These are phyloP conservation scores for Mastigias papua DNA, from an alignment of 30 jellyfish, hydroid and myxozoan species.

Conservation along the genomic window DNA sequence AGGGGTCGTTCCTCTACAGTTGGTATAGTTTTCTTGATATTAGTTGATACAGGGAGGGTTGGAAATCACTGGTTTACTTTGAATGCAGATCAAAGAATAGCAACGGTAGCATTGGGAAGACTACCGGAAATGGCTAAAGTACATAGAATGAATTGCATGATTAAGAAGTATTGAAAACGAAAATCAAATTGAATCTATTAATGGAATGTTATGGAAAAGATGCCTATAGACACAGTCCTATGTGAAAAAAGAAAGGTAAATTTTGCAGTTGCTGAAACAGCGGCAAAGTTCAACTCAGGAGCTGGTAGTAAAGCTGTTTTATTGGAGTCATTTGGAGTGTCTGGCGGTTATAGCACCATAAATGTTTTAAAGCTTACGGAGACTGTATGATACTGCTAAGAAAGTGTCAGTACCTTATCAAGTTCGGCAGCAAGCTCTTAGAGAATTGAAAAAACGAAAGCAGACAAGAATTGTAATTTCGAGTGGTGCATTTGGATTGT, in stretches of 20 bases:
- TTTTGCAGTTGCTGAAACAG: conserved; percentile 9
- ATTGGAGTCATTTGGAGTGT: neutral
- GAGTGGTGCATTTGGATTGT: too few relatives aligned
- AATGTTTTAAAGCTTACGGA: too few relatives aligned
- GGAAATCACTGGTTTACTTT: conserved; percentile 8
- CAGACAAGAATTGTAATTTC: too few relatives aligned
- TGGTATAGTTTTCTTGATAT: conserved; percentile 34
- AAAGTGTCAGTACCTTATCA: too few relatives aligned
- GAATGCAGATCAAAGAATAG: conserved; percentile 23
- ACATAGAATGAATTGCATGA: conserved; percentile 10
- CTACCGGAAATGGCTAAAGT: conserved; percentile 2
- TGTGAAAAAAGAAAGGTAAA: conserved; percentile 21
- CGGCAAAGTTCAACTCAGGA: neutral
- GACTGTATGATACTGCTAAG: too few relatives aligned
- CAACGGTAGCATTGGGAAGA: neutral
- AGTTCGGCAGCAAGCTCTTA: too few relatives aligned
- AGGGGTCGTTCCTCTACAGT: conserved; percentile 31
- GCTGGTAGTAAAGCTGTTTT: neutral
- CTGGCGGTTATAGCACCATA: too few relatives aligned
- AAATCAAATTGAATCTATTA: conserved; percentile 38
- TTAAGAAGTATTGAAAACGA: conserved; percentile 17
- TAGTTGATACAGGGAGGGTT: conserved; percentile 28
- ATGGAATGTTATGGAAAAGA: conserved; percentile 16
- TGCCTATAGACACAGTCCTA: conserved; percentile 21
- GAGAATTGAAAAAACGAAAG: too few relatives aligned